Evolutionary conservation across 2,888 invertebrate species (phyloP).

Genomic region (Lochmaea crataegi): DNA sequence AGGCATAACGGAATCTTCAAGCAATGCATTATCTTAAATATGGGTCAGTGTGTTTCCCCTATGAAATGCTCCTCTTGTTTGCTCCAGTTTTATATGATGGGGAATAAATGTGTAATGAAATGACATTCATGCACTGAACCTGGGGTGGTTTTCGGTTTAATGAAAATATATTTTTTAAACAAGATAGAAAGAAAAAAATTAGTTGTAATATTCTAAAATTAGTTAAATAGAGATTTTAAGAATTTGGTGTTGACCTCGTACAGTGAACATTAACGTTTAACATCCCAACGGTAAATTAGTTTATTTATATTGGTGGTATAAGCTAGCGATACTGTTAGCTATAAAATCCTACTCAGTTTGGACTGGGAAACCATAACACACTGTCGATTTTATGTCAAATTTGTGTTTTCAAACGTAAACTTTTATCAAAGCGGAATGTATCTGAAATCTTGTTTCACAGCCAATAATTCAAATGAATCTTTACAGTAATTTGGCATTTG

Average conservation of each 20-base stretch:
- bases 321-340: not conserved
- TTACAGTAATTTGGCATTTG: not conserved
- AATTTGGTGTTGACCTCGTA: not conserved
- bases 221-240: not conserved
- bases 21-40: conserved; percentile 34
- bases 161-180: not conserved
- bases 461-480: conserved; percentile 6
- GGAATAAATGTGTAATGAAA: conserved; percentile 35
- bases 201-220: not conserved
- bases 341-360: conserved; percentile 8
- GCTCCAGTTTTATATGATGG: conserved; percentile 43
- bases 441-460: conserved; percentile 3
- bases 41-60: conserved; percentile 47
- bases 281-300: conserved; percentile 2
- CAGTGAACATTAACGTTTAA: not conserved
- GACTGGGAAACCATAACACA: not conserved
- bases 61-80: conserved; percentile 42
- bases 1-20: conserved; percentile 18
- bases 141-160: not conserved
- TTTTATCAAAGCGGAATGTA: conserved; percentile 3
- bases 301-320: conserved; percentile 5
- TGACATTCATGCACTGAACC: not conserved
- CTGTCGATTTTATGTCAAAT: conserved; percentile 6
- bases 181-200: not conserved
- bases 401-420: conserved; percentile 4